Conservation (phyloP, 1,140 invertebrate species). For the Coptotermes formosanus region DNA sequence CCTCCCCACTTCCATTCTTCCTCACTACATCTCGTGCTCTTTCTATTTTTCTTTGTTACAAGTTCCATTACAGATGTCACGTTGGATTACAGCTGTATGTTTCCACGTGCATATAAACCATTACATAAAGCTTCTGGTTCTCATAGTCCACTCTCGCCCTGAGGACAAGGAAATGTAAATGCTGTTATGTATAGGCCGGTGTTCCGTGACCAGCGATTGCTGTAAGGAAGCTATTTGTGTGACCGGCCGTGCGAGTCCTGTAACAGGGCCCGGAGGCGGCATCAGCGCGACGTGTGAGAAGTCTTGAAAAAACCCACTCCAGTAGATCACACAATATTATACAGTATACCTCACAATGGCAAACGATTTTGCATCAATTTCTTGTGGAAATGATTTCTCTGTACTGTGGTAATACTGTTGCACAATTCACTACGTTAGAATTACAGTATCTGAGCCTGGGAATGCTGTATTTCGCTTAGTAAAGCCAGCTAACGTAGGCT, state of each 20-base stretch:
- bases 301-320: not conserved
- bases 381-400: not conserved
- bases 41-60: no score
- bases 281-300: not conserved
- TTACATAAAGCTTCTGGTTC: not conserved
- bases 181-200: not conserved
- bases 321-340: not conserved
- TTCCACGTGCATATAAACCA: no score
- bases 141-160: not conserved
- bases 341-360: not conserved
- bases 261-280: not conserved
- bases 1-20: no score
- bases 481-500: no score
- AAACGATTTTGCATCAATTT: not conserved
- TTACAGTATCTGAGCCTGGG: not conserved
- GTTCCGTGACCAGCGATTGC: not conserved
- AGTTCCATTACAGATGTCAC: no score
- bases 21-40: no score
- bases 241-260: not conserved
- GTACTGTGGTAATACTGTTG: not conserved
- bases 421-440: not conserved
- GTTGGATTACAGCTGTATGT: no score
- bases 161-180: not conserved
- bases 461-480: not conserved
- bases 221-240: slow-evolving; percentile 5